A percentile compares a stretch with the other conserved stretches of the same genome.
phyloP scores from a whole-genome alignment of 2,113 vertebrate genomes.

The Montifringilla adamsi region DNA sequence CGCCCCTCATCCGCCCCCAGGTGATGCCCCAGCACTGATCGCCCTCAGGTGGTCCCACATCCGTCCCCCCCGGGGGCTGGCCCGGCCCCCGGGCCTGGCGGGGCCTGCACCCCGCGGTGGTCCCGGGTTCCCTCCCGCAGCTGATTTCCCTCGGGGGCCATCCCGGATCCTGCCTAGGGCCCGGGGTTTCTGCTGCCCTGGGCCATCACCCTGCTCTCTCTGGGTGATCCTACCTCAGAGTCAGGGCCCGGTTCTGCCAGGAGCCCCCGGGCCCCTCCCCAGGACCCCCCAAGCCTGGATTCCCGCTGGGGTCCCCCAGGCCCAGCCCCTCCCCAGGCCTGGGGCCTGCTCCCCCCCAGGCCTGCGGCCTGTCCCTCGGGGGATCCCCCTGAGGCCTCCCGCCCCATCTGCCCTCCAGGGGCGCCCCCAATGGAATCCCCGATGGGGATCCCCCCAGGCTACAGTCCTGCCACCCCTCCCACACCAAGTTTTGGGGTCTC shows the following conservation, averaged over 20 bases:
- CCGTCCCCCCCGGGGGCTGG: not conserved
- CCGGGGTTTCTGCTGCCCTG: not conserved
- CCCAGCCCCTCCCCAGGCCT: not conserved
- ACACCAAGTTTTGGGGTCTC: not conserved
- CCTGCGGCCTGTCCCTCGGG: not conserved
- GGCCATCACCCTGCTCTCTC: not conserved
- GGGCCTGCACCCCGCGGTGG: not conserved
- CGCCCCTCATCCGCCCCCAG: not conserved
- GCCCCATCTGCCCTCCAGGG: not conserved
- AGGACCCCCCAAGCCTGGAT: not conserved
- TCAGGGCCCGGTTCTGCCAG: not conserved
- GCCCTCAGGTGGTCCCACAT: not conserved
- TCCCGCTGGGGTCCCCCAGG: not conserved
- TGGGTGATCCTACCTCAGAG: not conserved
- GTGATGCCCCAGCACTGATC: not conserved
- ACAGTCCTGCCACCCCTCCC: rapidly evolving
- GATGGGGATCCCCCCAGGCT: no score
- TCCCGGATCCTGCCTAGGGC: not conserved
- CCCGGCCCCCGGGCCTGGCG: not conserved
- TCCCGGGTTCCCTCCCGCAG: not conserved
- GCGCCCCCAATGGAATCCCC: not conserved
- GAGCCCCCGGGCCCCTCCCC: not conserved
- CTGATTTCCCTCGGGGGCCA: not conserved
- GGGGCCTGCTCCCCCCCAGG: not conserved
- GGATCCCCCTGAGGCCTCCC: not conserved